Evolutionary conservation across 2,113 vertebrate genomes (phyloP).

Genomic region (Papio anubis): DNA sequence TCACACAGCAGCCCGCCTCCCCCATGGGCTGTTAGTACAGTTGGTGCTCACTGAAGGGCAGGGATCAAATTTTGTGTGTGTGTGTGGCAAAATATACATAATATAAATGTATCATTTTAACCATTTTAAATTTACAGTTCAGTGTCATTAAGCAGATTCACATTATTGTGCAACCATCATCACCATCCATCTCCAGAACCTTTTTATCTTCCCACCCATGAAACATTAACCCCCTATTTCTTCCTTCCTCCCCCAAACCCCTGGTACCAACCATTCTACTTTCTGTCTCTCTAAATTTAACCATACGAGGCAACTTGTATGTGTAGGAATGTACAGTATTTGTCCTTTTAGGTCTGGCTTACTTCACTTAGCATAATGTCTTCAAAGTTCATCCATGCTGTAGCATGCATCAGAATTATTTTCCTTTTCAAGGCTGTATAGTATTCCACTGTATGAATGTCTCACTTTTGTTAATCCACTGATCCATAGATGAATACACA

Average conservation of each 20-base stretch:
- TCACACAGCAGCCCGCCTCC: neutral
- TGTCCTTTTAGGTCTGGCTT: neutral
- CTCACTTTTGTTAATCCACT: neutral
- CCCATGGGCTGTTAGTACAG: fast-evolving
- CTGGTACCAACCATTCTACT: neutral
- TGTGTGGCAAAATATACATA: neutral
- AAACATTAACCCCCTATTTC: neutral
- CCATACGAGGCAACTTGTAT: neutral
- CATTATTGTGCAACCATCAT: neutral
- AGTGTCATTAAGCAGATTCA: neutral
- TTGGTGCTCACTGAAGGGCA: neutral
- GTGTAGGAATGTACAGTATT: neutral
- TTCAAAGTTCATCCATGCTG: neutral
- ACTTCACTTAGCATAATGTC: neutral
- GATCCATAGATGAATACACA: neutral
- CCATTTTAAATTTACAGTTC: neutral
- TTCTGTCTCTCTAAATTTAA: neutral
- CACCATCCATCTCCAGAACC: neutral
- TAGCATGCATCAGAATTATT: neutral
- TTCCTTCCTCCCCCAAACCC: fast-evolving
- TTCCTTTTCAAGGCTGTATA: neutral
- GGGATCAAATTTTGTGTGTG: neutral
- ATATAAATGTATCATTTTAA: neutral
- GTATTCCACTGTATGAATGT: neutral
- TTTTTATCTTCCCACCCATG: neutral